phyloP scores from a whole-genome alignment of 2,113 vertebrate species.

The Ailurus styani region DNA sequence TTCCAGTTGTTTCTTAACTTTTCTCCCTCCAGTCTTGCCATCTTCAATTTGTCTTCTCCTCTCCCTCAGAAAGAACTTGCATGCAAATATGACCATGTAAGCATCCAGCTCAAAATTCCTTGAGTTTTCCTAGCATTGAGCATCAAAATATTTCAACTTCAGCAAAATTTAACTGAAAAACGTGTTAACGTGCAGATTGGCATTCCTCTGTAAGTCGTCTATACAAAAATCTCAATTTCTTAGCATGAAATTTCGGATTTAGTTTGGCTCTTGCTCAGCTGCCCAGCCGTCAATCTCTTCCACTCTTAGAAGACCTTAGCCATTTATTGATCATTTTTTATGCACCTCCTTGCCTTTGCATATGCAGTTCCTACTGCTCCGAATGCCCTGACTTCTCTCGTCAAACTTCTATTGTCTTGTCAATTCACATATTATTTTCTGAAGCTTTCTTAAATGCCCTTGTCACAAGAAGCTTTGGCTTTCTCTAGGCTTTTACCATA shows the following conservation, averaged over 20 bases:
- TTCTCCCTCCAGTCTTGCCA: neutral
- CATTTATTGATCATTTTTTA: neutral
- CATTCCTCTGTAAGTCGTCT: neutral
- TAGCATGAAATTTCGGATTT: neutral
- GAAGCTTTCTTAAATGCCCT: neutral
- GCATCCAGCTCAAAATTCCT: neutral
- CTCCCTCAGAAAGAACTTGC: neutral
- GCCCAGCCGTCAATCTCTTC: neutral
- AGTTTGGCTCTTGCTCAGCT: neutral
- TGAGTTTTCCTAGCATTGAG: neutral
- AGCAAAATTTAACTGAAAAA: neutral
- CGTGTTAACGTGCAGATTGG: neutral
- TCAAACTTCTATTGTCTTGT: neutral
- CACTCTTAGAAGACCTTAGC: neutral
- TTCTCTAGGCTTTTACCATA: neutral
- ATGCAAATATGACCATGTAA: neutral
- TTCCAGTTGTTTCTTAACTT: neutral
- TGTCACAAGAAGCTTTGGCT: neutral
- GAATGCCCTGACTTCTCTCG: neutral
- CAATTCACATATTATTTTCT: neutral
- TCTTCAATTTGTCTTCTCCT: neutral
- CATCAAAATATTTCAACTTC: neutral
- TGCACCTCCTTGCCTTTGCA: neutral
- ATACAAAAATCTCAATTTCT: neutral
- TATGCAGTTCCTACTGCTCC: neutral